Evolutionary conservation across 2,888 invertebrate genomes (phyloP).

Genomic region (Baccha elongata): DNA sequence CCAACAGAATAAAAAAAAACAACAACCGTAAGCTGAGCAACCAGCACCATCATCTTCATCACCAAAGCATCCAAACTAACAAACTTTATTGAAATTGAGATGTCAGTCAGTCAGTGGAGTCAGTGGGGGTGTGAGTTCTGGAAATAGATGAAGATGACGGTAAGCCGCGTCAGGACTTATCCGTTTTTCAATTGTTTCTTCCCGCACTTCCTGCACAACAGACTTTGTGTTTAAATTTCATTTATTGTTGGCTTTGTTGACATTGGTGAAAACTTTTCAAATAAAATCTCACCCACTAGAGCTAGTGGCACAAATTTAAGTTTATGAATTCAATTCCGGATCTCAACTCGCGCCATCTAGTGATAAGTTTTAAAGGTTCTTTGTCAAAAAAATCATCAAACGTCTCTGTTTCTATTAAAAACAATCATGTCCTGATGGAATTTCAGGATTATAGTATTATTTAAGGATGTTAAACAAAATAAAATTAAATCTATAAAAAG

Average conservation of each 20-base stretch:
- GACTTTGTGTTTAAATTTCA: conserved; percentile 65
- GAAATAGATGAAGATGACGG: conserved; percentile 55
- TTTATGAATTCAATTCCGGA: too few relatives aligned
- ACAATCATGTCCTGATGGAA: conserved; percentile 37
- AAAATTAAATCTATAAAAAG: conserved; percentile 31
- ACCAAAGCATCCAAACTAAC: conserved; percentile 40
- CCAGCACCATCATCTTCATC: conserved; percentile 24
- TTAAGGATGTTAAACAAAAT: not conserved
- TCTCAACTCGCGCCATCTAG: not conserved
- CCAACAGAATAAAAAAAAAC: conserved; percentile 19
- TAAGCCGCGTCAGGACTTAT: conserved; percentile 47
- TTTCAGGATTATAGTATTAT: conserved; percentile 16
- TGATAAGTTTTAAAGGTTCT: conserved; percentile 49
- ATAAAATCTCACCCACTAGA: conserved; percentile 52
- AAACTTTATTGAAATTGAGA: conserved; percentile 71
- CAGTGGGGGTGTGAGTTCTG: not conserved
- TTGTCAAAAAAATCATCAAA: conserved; percentile 27
- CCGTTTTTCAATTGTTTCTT: conserved; percentile 48
- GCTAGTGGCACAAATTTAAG: too few relatives aligned
- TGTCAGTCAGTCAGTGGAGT: conserved; percentile 63
- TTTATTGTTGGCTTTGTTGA: conserved; percentile 70
- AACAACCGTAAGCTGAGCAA: conserved; percentile 21
- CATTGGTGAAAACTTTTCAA: conserved; percentile 67
- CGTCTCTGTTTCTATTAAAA: not conserved
- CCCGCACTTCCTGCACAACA: conserved; percentile 24